These are phyloP conservation scores for Kuschelorhynchus macadamiae DNA, from an alignment of 2,888 invertebrate species.

Conservation along the genomic window DNA sequence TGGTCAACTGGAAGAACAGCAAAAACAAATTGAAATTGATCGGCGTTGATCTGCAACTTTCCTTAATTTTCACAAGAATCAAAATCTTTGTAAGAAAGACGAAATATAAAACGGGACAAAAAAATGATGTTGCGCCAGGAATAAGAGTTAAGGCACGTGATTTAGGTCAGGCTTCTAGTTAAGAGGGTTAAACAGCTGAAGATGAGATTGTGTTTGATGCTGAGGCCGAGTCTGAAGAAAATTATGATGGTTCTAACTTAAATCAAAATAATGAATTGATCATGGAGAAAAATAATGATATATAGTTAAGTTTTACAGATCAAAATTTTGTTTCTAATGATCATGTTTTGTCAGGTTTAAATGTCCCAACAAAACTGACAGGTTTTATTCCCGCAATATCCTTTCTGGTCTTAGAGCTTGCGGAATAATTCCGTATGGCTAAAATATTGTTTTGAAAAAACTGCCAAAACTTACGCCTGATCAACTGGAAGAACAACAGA, in stretches of 20 bases:
- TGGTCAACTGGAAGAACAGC: slow-evolving; percentile 10
- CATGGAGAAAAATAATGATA: slow-evolving; percentile 1
- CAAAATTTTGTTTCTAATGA: background rate
- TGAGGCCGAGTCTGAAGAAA: background rate
- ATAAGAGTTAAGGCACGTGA: background rate
- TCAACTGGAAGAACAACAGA: slow-evolving; percentile 12
- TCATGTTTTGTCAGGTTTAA: background rate
- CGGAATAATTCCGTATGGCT: background rate
- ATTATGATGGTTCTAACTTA: background rate
- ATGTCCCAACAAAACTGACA: background rate
- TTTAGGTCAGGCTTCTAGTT: background rate
- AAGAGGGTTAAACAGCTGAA: too few species aligned
- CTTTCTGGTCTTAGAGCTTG: slow-evolving; percentile 8
- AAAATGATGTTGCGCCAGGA: slow-evolving; percentile 4
- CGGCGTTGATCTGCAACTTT: slow-evolving; percentile 6
- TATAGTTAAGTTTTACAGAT: background rate
- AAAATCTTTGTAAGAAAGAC: background rate
- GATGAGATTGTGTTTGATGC: too few species aligned
- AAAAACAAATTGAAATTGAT: slow-evolving; percentile 7
- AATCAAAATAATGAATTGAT: slow-evolving; percentile 8
- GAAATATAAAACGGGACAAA: too few species aligned
- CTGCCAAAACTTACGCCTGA: background rate
- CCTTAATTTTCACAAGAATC: slow-evolving; percentile 2
- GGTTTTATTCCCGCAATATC: background rate
- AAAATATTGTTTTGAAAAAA: slow-evolving; percentile 12